Percentiles rank a stretch among this genome's conserved stretches.
Evolutionary conservation across 1,140 invertebrate species (phyloP).

Genomic region (Phymorhynchus buccinoides): DNA sequence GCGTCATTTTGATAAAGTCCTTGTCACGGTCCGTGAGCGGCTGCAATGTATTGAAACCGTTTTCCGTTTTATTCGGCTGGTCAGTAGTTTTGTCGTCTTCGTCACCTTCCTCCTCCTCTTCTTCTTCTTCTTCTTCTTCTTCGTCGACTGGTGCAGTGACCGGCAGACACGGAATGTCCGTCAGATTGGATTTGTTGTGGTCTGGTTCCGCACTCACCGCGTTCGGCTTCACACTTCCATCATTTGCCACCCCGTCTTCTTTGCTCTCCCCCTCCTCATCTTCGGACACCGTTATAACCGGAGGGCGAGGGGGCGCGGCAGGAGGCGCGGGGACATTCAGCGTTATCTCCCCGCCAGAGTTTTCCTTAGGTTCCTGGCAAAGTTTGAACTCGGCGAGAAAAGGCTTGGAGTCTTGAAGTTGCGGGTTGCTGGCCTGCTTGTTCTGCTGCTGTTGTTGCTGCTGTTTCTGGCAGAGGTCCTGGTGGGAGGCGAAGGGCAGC

Average conservation of each 20-base stretch:
- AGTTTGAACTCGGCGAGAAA: constrained; percentile 16
- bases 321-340: constrained; percentile 15
- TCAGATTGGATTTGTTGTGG: constrained; percentile 31
- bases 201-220: neutral
- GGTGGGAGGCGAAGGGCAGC: constrained; percentile 66
- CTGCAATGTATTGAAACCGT: too few species aligned
- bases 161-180: constrained; percentile 31
- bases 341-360: neutral
- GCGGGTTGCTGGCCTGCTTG: constrained; percentile 37
- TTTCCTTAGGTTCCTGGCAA: neutral
- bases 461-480: constrained; percentile 46
- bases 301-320: constrained; percentile 40
- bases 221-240: neutral
- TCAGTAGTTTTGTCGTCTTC: constrained; percentile 5
- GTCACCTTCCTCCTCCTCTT: constrained; percentile 3
- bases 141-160: constrained; percentile 35
- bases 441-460: too few species aligned
- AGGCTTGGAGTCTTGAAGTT: neutral
- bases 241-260: constrained; percentile 14
- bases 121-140: constrained; percentile 44
- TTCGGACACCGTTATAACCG: constrained; percentile 55
- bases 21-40: constrained; percentile 24
- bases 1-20: constrained; percentile 53
- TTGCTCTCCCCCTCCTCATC: constrained; percentile 20
- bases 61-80: constrained; percentile 29